These are phyloP conservation scores for Thalpophila matura DNA, from an alignment of 2,888 invertebrate genomes.

Conservation along the genomic window DNA sequence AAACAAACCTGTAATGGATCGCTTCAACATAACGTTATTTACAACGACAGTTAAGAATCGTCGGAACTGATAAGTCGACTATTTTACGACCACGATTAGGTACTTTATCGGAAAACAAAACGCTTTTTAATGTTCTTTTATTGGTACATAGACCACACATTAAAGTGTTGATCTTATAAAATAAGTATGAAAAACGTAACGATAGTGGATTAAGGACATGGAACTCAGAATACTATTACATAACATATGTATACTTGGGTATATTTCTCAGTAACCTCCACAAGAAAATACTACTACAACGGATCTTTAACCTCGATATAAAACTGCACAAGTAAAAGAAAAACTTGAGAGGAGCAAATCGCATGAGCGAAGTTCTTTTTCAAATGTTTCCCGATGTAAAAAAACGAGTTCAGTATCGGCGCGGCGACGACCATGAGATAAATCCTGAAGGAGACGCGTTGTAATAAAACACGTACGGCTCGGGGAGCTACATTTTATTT, in stretches of 20 bases:
- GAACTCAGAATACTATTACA: not conserved
- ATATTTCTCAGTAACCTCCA: conserved; percentile 2
- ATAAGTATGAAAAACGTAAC: conserved; percentile 15
- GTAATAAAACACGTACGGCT: conserved; percentile 90
- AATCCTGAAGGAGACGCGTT: conserved; percentile 86
- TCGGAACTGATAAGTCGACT: conserved; percentile 45
- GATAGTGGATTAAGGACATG: conserved; percentile 13
- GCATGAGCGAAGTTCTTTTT: conserved; percentile 79
- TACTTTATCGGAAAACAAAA: conserved; percentile 54
- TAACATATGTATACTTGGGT: no score
- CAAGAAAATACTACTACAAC: conserved; percentile 6
- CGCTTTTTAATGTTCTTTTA: conserved; percentile 56
- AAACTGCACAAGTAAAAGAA: conserved; percentile 63
- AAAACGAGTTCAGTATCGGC: conserved; percentile 79
- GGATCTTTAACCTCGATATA: conserved; percentile 31
- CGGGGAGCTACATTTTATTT: conserved; percentile 89
- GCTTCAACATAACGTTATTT: conserved; percentile 58
- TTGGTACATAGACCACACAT: conserved; percentile 36
- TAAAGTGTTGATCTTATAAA: conserved; percentile 43
- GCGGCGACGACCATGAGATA: conserved; percentile 84
- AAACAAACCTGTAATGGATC: conserved; percentile 64
- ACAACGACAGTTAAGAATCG: conserved; percentile 50
- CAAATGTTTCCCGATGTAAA: conserved; percentile 76
- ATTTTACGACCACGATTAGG: conserved; percentile 51
- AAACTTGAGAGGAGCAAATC: conserved; percentile 75